Evolutionary conservation across 2,113 vertebrate species (phyloP).

Genomic region (Holacanthus passer): DNA sequence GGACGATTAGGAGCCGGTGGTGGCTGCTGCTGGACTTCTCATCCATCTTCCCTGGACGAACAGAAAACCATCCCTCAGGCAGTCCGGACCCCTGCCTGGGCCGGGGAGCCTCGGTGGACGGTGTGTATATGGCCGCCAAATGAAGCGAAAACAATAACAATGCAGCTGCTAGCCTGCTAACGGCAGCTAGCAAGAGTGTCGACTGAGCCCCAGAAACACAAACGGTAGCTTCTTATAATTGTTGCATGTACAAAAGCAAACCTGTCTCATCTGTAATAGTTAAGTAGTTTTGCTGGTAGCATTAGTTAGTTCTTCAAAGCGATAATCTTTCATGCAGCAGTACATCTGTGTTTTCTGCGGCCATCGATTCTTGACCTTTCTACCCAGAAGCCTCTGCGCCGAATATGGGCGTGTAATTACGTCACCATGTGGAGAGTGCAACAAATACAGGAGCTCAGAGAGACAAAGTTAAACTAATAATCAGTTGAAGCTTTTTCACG

Average conservation of each 20-base stretch:
- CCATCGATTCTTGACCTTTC: constrained; percentile 72
- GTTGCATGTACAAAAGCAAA: fast-evolving
- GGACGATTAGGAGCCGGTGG: constrained; percentile 88
- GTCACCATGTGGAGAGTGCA: constrained; percentile 44
- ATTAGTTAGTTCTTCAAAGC: not conserved
- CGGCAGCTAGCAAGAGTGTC: constrained; percentile 15
- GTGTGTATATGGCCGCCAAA: not conserved
- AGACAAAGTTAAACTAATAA: not conserved
- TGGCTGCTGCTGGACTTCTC: constrained; percentile 89
- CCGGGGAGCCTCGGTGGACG: constrained; percentile 22
- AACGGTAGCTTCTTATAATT: fast-evolving
- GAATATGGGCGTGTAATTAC: constrained; percentile 41
- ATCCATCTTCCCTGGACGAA: constrained; percentile 90
- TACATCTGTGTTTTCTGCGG: not conserved
- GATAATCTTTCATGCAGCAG: not conserved
- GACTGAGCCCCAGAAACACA: not conserved
- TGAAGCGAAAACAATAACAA: constrained; percentile 74
- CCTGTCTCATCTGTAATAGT: not conserved
- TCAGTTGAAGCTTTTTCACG: fast-evolving
- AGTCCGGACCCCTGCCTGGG: constrained; percentile 54
- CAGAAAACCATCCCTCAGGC: constrained; percentile 81
- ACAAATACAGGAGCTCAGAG: not conserved
- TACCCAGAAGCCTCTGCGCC: constrained; percentile 80
- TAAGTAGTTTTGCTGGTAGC: fast-evolving
- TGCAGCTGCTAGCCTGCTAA: constrained; percentile 41